A percentile compares a stretch with the other conserved stretches of the same genome.
phyloP scores from a whole-genome alignment of 2,888 invertebrate species.

The Rosalia funebris region DNA sequence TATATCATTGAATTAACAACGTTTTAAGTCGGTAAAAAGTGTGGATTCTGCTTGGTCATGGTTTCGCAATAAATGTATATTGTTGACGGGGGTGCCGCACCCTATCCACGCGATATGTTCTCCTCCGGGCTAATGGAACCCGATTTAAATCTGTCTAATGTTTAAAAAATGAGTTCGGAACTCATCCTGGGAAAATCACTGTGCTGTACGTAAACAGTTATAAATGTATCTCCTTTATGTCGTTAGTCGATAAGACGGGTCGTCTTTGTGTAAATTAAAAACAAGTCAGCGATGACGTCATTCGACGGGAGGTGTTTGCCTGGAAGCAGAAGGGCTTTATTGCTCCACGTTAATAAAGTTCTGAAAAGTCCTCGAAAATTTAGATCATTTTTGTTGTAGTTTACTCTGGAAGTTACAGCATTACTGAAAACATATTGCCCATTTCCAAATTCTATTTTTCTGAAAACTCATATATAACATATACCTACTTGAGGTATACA shows the following conservation, averaged over 20 bases:
- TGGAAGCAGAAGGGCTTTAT: no score
- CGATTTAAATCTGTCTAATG: constrained; percentile 52
- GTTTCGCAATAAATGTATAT: constrained; percentile 60
- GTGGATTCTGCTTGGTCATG: constrained; percentile 58
- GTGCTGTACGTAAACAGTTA: constrained; percentile 30
- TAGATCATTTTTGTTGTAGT: no score
- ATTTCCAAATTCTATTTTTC: no score
- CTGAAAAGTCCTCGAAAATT: no score
- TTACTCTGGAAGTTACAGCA: no score
- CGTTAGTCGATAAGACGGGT: not conserved
- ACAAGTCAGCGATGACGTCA: no score
- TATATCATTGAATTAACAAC: constrained; percentile 64
- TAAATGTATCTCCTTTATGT: constrained; percentile 30
- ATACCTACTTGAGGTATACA: no score
- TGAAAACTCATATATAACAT: no score
- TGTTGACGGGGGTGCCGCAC: constrained; percentile 56
- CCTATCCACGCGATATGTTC: constrained; percentile 40
- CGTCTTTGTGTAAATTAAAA: no score
- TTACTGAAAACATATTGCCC: no score
- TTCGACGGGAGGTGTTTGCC: no score
- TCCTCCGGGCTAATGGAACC: constrained; percentile 55
- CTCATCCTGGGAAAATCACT: constrained; percentile 41
- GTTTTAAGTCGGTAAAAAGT: constrained; percentile 59
- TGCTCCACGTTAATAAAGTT: no score
- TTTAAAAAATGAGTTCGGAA: constrained; percentile 53